A percentile compares a stretch with the other conserved stretches of the same genome.
phyloP scores from a whole-genome alignment of 2,888 invertebrate genomes.

The Tipula helvola region DNA sequence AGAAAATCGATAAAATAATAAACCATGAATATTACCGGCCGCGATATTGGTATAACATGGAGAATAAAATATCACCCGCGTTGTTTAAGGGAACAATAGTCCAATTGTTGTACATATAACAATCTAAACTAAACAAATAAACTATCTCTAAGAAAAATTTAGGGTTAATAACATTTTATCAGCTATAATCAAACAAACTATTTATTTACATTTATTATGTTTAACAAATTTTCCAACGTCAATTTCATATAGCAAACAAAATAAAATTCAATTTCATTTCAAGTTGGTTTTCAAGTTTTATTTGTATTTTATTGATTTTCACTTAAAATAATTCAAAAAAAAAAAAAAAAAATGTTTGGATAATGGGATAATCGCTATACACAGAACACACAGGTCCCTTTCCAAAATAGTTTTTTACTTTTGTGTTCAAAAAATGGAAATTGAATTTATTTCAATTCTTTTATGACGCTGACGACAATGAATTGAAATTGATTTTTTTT shows the following conservation, averaged over 20 bases:
- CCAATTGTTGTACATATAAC: background rate
- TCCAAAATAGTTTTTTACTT: background rate
- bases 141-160: background rate
- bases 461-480: background rate
- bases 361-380: background rate
- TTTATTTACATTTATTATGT: background rate
- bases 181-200: background rate
- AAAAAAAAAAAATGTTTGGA: background rate
- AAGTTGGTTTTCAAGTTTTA: background rate
- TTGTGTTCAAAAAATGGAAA: background rate
- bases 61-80: background rate
- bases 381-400: background rate
- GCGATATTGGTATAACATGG: background rate
- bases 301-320: background rate
- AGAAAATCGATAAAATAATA: background rate
- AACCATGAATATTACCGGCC: background rate
- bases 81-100: background rate
- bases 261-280: background rate
- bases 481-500: background rate
- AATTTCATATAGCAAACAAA: background rate
- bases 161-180: background rate
- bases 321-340: background rate
- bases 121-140: background rate
- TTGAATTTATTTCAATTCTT: background rate
- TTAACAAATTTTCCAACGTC: background rate